Percentiles rank a stretch among this genome's conserved stretches.
phyloP scores from a whole-genome alignment of 2,888 invertebrate species.

The Paralinhomoeus sp. region DNA sequence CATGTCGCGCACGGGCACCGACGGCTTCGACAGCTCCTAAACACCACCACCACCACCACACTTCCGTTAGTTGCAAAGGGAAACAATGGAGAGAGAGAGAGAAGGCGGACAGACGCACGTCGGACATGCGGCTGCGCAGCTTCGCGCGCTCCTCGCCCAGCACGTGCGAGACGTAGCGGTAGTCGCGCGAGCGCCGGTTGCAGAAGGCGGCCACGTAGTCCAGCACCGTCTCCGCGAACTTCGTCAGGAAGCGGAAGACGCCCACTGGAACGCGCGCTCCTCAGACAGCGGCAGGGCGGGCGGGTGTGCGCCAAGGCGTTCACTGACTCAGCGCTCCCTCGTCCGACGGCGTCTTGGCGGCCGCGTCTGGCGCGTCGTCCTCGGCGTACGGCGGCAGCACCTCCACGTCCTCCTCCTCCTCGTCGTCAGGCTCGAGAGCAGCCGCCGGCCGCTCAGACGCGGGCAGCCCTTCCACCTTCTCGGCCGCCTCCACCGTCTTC shows the following conservation, averaged over 20 bases:
- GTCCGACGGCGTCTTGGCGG: background rate
- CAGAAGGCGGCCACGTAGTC: conserved; percentile 12
- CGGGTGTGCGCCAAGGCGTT: background rate
- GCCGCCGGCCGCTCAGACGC: conserved; percentile 5
- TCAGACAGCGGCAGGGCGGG: too few species aligned
- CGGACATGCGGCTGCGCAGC: too few species aligned
- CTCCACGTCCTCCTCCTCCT: background rate
- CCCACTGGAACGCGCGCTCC: background rate
- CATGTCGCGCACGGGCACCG: background rate
- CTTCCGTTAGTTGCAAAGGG: too few species aligned
- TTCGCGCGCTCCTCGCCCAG: conserved; percentile 44
- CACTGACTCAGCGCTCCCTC: background rate
- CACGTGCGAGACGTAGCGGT: conserved; percentile 72
- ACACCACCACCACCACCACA: too few species aligned
- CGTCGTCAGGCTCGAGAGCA: background rate
- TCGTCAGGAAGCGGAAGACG: conserved; percentile 8
- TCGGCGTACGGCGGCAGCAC: background rate
- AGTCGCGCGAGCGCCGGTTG: conserved; percentile 70
- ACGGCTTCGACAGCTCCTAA: too few species aligned
- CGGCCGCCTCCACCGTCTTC: conserved; percentile 15
- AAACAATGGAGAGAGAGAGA: too few species aligned
- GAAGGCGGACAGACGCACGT: too few species aligned
- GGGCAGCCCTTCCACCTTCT: conserved; percentile 13
- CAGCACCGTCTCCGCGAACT: conserved; percentile 8
- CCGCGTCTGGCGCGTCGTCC: background rate